phyloP scores from a whole-genome alignment of 92 coral and sea anemone genomes.

The Phenganax stokvisi region DNA sequence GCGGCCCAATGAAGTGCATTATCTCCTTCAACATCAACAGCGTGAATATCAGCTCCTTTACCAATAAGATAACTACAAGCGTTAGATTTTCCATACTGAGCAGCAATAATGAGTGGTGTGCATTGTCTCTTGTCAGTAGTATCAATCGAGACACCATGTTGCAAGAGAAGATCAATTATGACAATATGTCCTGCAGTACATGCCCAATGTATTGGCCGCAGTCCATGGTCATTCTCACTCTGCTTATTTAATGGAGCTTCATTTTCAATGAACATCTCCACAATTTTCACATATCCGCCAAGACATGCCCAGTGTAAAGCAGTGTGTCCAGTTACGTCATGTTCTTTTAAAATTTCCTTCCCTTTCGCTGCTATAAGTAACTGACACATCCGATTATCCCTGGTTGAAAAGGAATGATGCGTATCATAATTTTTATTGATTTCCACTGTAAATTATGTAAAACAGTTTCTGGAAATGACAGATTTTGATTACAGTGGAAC shows the following conservation, averaged over 20 bases:
- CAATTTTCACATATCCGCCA: constrained; percentile 76
- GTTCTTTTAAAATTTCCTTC: constrained; percentile 63
- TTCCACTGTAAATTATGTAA: neutral
- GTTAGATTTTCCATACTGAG: constrained; percentile 91
- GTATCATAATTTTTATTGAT: neutral
- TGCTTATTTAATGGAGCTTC: constrained; percentile 74
- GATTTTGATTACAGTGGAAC: no score
- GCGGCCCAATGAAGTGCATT: constrained; percentile 94
- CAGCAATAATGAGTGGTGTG: constrained; percentile 80
- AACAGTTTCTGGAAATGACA: no score
- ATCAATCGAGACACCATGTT: constrained; percentile 82
- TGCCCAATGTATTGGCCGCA: constrained; percentile 95
- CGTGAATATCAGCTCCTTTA: constrained; percentile 79
- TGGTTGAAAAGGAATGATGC: constrained; percentile 18
- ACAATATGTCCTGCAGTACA: constrained; percentile 89
- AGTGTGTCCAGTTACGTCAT: constrained; percentile 87
- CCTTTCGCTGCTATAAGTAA: constrained; percentile 70
- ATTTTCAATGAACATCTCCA: constrained; percentile 76
- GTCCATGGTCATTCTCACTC: constrained; percentile 87
- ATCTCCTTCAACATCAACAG: constrained; percentile 90
- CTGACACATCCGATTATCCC: constrained; percentile 71
- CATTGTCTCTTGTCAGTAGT: constrained; percentile 84
- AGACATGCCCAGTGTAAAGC: constrained; percentile 89
- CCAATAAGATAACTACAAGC: constrained; percentile 89
- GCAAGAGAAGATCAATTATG: constrained; percentile 82